Conservation (phyloP, 2,888 invertebrate species). For the Seira sanloemensis region DNA sequence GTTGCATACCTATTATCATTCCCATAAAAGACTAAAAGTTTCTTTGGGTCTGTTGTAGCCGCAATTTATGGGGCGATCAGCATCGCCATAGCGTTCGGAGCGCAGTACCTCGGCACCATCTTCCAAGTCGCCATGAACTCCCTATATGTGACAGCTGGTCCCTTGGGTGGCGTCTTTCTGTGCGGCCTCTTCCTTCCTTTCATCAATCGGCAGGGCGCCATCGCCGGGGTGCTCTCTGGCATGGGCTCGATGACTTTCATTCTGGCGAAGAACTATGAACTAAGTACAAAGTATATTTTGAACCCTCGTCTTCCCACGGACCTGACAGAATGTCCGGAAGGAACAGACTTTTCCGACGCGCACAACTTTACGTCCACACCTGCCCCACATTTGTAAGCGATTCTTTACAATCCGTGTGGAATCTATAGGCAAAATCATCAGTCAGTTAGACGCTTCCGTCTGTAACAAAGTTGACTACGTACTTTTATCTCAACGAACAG, state of each 20-base stretch:
- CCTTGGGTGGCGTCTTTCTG: slow-evolving; percentile 65
- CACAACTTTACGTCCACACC: slow-evolving; percentile 26
- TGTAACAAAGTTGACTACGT: no score
- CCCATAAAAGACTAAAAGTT: not conserved
- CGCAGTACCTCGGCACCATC: slow-evolving; percentile 66
- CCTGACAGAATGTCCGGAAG: slow-evolving; percentile 49
- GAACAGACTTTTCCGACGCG: slow-evolving; percentile 36
- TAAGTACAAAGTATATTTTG: slow-evolving; percentile 33
- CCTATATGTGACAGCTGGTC: slow-evolving; percentile 54
- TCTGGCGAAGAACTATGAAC: slow-evolving; percentile 40
- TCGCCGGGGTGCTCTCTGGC: slow-evolving; percentile 58
- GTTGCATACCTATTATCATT: not conserved
- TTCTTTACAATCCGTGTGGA: not conserved
- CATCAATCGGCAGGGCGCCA: slow-evolving; percentile 68
- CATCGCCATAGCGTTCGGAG: slow-evolving; percentile 62
- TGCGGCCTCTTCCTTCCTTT: slow-evolving; percentile 70
- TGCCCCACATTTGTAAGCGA: slow-evolving; percentile 43
- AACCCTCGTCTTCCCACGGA: slow-evolving; percentile 50
- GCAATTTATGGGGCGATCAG: slow-evolving; percentile 66
- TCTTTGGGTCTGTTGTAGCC: slow-evolving; percentile 41
- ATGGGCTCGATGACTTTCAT: slow-evolving; percentile 55
- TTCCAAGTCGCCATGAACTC: slow-evolving; percentile 63
- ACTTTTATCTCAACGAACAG: no score
- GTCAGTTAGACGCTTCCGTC: no score
- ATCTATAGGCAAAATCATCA: not conserved